These are phyloP conservation scores for Hypomecis atomaria DNA, from an alignment of 2,888 invertebrate species.

Conservation along the genomic window DNA sequence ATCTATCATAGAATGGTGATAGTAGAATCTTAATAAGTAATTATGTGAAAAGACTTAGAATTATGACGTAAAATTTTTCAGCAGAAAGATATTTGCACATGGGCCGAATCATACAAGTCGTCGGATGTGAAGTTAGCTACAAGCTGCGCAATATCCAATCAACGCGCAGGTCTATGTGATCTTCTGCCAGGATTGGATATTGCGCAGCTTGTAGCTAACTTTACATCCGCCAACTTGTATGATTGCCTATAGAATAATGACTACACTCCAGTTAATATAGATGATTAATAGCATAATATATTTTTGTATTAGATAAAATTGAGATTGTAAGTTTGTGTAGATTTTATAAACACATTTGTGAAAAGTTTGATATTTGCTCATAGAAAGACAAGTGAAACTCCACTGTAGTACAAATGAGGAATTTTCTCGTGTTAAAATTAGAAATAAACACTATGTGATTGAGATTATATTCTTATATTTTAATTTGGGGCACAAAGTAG, in stretches of 20 bases:
- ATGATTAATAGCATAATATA: not conserved
- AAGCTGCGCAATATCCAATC: too few relatives aligned
- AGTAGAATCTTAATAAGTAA: not conserved
- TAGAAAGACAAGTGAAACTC: not conserved
- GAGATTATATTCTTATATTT: not conserved
- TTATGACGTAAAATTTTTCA: not conserved
- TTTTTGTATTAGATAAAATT: conserved; percentile 8
- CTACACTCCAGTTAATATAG: not conserved
- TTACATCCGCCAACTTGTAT: too few relatives aligned
- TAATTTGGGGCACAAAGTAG: too few relatives aligned
- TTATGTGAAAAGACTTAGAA: not conserved
- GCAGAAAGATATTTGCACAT: not conserved
- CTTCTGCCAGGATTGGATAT: too few relatives aligned
- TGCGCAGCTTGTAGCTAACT: too few relatives aligned
- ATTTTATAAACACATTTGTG: not conserved
- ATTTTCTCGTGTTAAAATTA: not conserved
- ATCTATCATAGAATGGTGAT: conserved; percentile 14
- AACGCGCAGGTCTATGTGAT: too few relatives aligned
- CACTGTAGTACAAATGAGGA: not conserved
- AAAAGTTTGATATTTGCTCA: not conserved
- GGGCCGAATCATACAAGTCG: too few relatives aligned
- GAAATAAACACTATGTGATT: not conserved
- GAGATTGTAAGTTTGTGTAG: not conserved
- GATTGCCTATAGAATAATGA: not conserved
- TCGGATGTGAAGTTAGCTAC: too few relatives aligned